Evolutionary conservation across 2,888 invertebrate genomes (phyloP).

Genomic region (Rhamphomyia laevipes): DNA sequence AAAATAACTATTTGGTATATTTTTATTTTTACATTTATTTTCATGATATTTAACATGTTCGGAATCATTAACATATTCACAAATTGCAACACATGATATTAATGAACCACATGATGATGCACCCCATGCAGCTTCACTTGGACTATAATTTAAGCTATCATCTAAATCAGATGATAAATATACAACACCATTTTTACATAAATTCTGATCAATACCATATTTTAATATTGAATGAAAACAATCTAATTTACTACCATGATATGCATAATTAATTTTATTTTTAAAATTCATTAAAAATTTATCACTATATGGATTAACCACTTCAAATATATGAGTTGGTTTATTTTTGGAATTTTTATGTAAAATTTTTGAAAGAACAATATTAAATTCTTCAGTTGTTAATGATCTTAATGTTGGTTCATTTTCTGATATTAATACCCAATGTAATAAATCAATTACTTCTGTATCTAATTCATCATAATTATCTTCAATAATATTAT

Average conservation of each 20-base stretch:
- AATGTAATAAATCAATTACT: conserved; percentile 51
- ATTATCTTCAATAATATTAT: conserved; percentile 35
- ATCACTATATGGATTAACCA: conserved; percentile 38
- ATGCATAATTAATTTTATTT: conserved; percentile 53
- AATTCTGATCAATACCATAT: conserved; percentile 63
- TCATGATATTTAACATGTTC: conserved; percentile 46
- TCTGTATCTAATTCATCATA: conserved; percentile 37
- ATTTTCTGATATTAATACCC: conserved; percentile 50
- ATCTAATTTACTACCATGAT: conserved; percentile 69
- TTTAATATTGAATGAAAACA: conserved; percentile 71
- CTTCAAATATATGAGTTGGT: conserved; percentile 54
- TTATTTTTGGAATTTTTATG: conserved; percentile 37
- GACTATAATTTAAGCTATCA: conserved; percentile 59
- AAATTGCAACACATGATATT: conserved; percentile 64
- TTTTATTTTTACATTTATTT: conserved; percentile 19
- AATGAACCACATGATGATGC: conserved; percentile 63
- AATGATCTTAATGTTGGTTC: conserved; percentile 49
- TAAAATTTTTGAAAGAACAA: conserved; percentile 42
- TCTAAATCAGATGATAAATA: conserved; percentile 64
- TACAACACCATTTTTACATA: conserved; percentile 33
- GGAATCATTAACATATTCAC: conserved; percentile 66
- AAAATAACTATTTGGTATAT: conserved; percentile 56
- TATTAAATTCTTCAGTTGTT: conserved; percentile 41
- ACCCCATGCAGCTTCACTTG: conserved; percentile 63
- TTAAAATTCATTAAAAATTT: conserved; percentile 40